Base-by-base conservation (phyloP, 2,888 invertebrate genomes). In the Lobophora halterata region DNA sequence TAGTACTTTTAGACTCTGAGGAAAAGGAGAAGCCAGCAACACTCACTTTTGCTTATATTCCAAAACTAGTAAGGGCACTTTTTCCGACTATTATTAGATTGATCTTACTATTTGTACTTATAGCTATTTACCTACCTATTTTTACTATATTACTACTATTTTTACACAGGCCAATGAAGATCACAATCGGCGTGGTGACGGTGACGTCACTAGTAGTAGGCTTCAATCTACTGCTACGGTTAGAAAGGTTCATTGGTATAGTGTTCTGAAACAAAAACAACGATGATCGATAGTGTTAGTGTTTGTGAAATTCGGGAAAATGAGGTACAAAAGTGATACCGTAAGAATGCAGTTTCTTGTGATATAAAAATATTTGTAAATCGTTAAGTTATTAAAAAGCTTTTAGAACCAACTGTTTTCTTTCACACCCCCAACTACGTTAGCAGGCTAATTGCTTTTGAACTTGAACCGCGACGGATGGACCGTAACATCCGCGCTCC, bases 101-200 rank as follows among this genome's bases (percentile, higher is more conserved):
- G n/a, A n/a, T n/a, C n/a, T n/a, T n/a, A n/a, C n/a, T n/a, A n/a
- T n/a, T n/a, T n/a, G n/a, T n/a, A n/a, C n/a, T n/a, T n/a, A n/a
- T n/a, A n/a, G n/a, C n/a, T n/a, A n/a, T n/a, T n/a, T n/a, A n/a
- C n/a, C n/a, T n/a, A n/a, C n/a, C n/a, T n/a, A n/a, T n/a, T n/a
- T n/a, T n/a, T n/a, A n/a, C n/a, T n/a, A n/a, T n/a, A n/a, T n/a
- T n/a, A n/a, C n/a, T n/a, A n/a, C n/a, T n/a, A n/a, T n/a, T n/a
- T 2, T 33, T 28, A 10, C 17, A 27, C 43, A 87, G 86, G 24
- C 72, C 85, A 1, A 86, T 86, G 86, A 86, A 86, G 60, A 59
- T 85, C 7, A 85, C 86, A 5, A 78, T 87, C 33, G 80, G 65
- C 5, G 71, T 85, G 8, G 77, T 85, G 16, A 74, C 76, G 1